phyloP scores from a whole-genome alignment of 2,797 vertebrate genomes.

The Chelmon rostratus region DNA sequence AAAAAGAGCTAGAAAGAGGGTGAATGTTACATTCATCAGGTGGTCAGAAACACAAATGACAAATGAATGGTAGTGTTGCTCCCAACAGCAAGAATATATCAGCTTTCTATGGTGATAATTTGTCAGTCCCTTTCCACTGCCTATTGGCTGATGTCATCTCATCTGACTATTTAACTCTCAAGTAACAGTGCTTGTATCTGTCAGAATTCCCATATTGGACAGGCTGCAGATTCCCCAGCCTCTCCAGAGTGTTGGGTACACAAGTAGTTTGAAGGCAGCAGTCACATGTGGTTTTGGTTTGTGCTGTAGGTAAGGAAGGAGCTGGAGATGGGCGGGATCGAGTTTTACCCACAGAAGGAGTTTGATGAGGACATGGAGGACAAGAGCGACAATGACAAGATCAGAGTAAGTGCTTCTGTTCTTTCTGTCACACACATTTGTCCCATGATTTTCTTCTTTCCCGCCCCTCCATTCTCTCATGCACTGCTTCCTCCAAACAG shows the following conservation, averaged over 20 bases:
- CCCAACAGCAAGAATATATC: no score
- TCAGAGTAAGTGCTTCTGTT: conserved; percentile 87
- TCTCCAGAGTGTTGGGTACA: neutral
- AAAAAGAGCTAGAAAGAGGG: conserved; percentile 3
- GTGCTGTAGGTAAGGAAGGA: conserved; percentile 91
- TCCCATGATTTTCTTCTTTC: neutral
- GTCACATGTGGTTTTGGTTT: neutral
- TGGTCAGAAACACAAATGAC: neutral
- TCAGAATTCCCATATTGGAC: neutral
- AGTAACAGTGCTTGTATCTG: neutral
- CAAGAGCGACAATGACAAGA: conserved; percentile 98
- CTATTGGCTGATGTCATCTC: neutral
- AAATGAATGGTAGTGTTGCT: conserved; percentile 2
- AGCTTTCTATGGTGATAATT: neutral
- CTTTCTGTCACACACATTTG: conserved; percentile 6
- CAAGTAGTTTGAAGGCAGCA: neutral
- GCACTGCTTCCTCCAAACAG: neutral
- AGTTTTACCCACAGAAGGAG: conserved; percentile 98
- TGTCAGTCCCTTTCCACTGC: neutral
- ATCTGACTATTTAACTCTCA: neutral
- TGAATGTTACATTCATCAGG: neutral
- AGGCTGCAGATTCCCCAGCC: neutral
- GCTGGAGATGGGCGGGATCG: conserved; percentile 93
- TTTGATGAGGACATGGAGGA: conserved; percentile 98
- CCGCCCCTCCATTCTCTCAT: neutral